Evolutionary conservation across 2,113 vertebrate genomes (phyloP), one percentile per base, ranked within the genome.

Genomic region (Limanda limanda): DNA sequence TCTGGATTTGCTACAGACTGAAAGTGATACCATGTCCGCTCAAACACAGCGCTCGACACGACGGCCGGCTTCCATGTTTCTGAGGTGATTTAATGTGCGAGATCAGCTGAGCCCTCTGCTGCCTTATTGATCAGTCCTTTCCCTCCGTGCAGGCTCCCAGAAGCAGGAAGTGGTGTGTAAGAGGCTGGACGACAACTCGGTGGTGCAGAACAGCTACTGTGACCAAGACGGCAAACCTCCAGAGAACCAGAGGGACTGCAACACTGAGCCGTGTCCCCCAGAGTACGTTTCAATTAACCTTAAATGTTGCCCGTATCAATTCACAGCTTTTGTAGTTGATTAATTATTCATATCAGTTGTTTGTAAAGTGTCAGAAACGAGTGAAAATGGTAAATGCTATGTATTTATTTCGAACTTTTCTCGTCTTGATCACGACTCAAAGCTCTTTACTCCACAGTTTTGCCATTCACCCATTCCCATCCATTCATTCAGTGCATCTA

Each of bases 141-240:
- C n/a, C 21, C 10, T 55, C 40, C 31, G 52, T 62, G 58, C 72
- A 99, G 98, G 98, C 87, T 84, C 93, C 47, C 97, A 99, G 93
- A 98, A 95, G 90, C 98, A 99, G 92, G 97, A 98, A 76, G 93
- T 96, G 85, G 95, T 98, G 51, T 99, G 98, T 91, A 98, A 97
- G 94, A 95, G 97, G 84, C 79, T 98, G 80, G 97, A 99, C 62
- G 98, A 99, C 91, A 96, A 91, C 94, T 98, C 97, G 1, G 78
- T 96, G 92, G 97, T 99, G 51, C 97, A 99, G 93, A 98, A 97
- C 94, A 98, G 89, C 93, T 98, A 98, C 92, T 99, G 98, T 86
- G 97, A 99, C 82, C 94, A 94, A 62, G 98, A 99, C 85, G 94
- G 95, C 89, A 99, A 97, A 82, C 96, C 95, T 61, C 97, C 97